Evolutionary conservation across 2,888 invertebrate species (phyloP), one percentile per base, ranked within the genome.

Genomic region (Nineta flava): DNA sequence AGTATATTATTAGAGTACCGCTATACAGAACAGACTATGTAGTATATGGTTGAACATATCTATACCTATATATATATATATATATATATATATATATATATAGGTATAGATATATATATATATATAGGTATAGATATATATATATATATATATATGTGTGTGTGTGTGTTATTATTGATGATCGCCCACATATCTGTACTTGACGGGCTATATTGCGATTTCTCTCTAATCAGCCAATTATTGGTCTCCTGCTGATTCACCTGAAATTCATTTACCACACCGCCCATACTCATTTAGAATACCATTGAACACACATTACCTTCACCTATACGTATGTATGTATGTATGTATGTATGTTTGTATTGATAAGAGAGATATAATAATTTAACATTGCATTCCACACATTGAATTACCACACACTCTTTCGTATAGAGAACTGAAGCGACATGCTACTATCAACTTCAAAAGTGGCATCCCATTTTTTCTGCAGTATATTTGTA

Each of bases 191-290:
- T 38, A 15, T 38, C 17, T 32, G 35, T 19, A 15, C 15, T 47
- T 17, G 35, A 35, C 35, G 34, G 35, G 35, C 34, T 17, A 35
- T 35, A 19, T 17, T 47, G 47, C 47, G 47, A 32, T 47, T 47
- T 31, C 42, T 12, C 48, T 41, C 42, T 48, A 48, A 48, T 48
- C 41, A 48, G 48, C 48, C 48, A 48, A 48, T 48, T 48, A 48
- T 48, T n/a, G 48, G 32, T 17, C 41, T 48, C 48, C 48, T 35
- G 48, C 48, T 48, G 48, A 48, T 48, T 21, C 17, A 44, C 19
- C 42, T 34, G 48, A 42, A 48, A 48, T 48, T 48, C 48, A 42
- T 48, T 48, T 48, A 48, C 45, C 40, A 19, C 50, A 50, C 42
- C 46, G 38, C 38, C 38, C 38, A 38, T 38, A 38, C 38, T 15